These are phyloP conservation scores for Somateria mollissima DNA, from an alignment of 2,797 vertebrate genomes.

Conservation along the genomic window DNA sequence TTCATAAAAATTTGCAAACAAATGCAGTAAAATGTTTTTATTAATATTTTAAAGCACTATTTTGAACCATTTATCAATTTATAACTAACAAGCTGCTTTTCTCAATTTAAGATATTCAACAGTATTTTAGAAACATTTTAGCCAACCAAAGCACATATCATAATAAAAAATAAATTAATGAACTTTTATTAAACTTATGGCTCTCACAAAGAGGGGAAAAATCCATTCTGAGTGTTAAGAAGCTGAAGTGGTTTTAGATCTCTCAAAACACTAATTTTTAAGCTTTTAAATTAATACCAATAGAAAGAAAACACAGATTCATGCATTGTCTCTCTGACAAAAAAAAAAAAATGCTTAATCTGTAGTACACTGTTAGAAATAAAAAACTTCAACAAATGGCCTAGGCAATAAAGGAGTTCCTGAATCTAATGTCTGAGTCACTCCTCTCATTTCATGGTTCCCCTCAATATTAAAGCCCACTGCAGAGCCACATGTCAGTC, in stretches of 20 bases:
- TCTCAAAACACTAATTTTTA: neutral
- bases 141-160: neutral
- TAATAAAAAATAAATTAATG: neutral
- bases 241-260: neutral
- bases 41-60: neutral
- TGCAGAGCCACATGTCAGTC: neutral
- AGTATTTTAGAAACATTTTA: neutral
- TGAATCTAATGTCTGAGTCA: neutral
- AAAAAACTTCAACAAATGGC: neutral
- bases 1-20: neutral
- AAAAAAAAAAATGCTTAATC: neutral
- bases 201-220: neutral
- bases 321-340: neutral
- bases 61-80: neutral
- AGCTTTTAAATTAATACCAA: neutral
- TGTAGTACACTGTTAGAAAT: neutral
- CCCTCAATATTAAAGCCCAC: neutral
- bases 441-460: neutral
- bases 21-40: neutral
- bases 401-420: neutral
- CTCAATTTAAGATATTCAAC: neutral
- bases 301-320: neutral
- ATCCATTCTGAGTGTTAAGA: neutral
- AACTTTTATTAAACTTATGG: neutral
- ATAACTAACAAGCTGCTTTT: neutral